Evolutionary conservation across 2,113 vertebrate species (phyloP).

Genomic region (Nerophis ophidion): DNA sequence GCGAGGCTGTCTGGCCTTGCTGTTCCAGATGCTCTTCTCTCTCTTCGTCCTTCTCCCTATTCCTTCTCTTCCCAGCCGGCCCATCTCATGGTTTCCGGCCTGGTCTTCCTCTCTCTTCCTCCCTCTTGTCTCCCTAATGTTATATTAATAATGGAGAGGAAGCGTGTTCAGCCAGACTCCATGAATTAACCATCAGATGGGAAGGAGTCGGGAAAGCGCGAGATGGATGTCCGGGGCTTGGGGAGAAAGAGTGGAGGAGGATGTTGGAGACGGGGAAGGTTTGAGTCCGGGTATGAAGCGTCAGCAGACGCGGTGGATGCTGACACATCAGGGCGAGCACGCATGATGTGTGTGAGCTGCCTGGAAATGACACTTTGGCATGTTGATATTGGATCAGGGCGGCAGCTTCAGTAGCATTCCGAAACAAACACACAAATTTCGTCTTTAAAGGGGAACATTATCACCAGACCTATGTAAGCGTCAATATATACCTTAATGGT

Average conservation of each 20-base stretch:
- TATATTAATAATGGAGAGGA: constrained; percentile 73
- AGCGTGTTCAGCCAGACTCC: constrained; percentile 69
- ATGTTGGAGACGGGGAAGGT: constrained; percentile 3
- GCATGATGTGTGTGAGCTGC: constrained; percentile 35
- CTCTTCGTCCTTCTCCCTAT: not conserved
- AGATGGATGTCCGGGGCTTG: constrained; percentile 25
- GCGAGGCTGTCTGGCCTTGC: not conserved
- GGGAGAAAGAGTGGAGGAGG: not conserved
- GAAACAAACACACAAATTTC: constrained; percentile 36
- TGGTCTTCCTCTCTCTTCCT: constrained; percentile 20
- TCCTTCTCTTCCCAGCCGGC: constrained; percentile 6
- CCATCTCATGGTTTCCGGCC: constrained; percentile 17
- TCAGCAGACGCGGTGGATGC: constrained; percentile 10
- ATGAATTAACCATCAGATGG: constrained; percentile 73
- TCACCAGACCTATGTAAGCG: too few species aligned
- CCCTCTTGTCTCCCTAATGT: constrained; percentile 62
- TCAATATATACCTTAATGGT: too few species aligned
- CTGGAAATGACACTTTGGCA: constrained; percentile 42
- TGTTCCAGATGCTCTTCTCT: constrained; percentile 6
- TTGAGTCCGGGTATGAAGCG: constrained; percentile 27
- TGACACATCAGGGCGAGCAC: constrained; percentile 19
- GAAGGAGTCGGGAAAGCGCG: constrained; percentile 45
- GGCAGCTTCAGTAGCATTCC: constrained; percentile 39
- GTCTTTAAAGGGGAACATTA: too few species aligned
- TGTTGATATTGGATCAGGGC: constrained; percentile 40